Evolutionary conservation across 2,113 vertebrate species (phyloP).

Genomic region (Scytalopus superciliaris): DNA sequence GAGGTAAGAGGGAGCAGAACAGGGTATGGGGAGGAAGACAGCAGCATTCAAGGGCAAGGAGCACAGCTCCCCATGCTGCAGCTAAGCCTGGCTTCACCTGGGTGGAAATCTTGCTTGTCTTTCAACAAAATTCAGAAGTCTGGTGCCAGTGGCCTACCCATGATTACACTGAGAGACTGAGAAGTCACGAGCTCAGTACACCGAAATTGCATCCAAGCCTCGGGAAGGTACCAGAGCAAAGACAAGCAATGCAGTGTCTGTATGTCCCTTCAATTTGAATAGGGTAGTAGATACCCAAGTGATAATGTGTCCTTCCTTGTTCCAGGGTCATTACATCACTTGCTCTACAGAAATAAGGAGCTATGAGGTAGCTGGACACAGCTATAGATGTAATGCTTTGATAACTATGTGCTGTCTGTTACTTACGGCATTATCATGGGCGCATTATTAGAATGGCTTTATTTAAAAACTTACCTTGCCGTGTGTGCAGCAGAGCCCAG

Average conservation of each 20-base stretch:
- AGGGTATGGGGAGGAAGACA: not conserved
- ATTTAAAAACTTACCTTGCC: not conserved
- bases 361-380: not conserved
- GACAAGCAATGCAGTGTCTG: not conserved
- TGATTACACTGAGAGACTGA: not conserved
- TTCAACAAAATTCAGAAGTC: not conserved
- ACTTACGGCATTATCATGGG: accelerated
- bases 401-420: not conserved
- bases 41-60: not conserved
- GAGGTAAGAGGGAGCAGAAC: not conserved
- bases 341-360: not conserved
- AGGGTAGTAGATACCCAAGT: not conserved
- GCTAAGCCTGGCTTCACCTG: not conserved
- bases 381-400: not conserved
- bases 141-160: not conserved
- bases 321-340: not conserved
- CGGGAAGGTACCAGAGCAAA: not conserved
- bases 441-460: not conserved
- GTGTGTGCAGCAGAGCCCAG: not conserved
- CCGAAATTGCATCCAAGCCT: not conserved
- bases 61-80: not conserved
- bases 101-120: not conserved
- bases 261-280: not conserved
- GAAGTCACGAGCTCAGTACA: accelerated
- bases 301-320: not conserved